Evolutionary conservation across 2,113 vertebrate genomes (phyloP), one percentile per base, ranked within the genome.

Genomic region (Natator depressus): DNA sequence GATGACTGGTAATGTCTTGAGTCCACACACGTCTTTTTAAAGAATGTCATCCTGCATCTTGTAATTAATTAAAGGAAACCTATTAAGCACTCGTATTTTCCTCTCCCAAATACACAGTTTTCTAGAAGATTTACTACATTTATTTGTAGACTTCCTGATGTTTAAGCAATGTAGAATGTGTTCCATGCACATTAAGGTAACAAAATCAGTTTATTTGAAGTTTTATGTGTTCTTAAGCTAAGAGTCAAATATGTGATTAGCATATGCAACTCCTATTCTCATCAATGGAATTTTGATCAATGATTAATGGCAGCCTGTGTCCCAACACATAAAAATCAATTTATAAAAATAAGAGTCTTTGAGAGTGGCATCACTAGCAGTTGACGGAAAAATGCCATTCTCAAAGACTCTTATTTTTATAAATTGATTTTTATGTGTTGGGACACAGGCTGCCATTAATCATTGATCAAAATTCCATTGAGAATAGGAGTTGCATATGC

Each of bases 21-120:
- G 31, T 46, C 80, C 14, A 20, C 50, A 2, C 2, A 65, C 17
- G 4, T 46, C 27, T 94, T 90, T 3, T 51, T 65, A 50, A 93
- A 82, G 78, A 94, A 31, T n/a, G 7, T 92, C 27, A 57, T 76
- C 93, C 72, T 94, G 46, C 17, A 53, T 72, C 5, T 87, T 59
- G 19, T 80, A 86, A 88, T 89, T 51, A 5, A 4, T 87, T 55
- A 6, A 5, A 69, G 65, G 6, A 38, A 38, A 82, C 16, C 89
- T 82, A 31, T 25, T 87, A 10, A 19, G 59, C 55, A 65, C 3
- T 85, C 24, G 7, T 78, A 49, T 72, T 84, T 93, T 79, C 9
- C 57, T 10, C 29, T 9, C 87, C 6, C 2, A 80, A 35, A 11
- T 84, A 22, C 46, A 49, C 3, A 76, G 75, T 27, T 76, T 42